Evolutionary conservation across 1,140 invertebrate genomes (phyloP).

Genomic region (Euura saliciscinereae): DNA sequence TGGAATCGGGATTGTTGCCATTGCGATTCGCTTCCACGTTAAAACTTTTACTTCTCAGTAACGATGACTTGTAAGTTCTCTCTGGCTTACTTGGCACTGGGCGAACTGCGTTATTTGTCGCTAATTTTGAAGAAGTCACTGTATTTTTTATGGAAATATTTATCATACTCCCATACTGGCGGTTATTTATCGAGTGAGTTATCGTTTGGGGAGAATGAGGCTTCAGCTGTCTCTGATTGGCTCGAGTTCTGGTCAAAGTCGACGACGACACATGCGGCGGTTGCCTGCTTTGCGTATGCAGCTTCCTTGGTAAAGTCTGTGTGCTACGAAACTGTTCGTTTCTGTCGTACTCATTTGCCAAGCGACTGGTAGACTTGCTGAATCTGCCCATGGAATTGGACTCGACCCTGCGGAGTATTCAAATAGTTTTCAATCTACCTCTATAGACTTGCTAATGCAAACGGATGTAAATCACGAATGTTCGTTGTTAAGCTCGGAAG

Average conservation of each 20-base stretch:
- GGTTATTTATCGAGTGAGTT: conserved; percentile 54
- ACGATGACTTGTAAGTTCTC: conserved; percentile 72
- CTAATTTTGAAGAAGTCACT: conserved; percentile 49
- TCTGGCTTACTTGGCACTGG: conserved; percentile 65
- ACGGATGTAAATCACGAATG: neutral
- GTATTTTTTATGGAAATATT: conserved; percentile 78
- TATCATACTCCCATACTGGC: conserved; percentile 70
- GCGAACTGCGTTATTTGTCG: conserved; percentile 46
- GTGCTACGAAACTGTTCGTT: conserved; percentile 69
- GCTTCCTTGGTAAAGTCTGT: conserved; percentile 79
- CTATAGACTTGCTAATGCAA: neutral
- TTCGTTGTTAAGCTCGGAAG: neutral
- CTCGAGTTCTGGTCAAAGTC: conserved; percentile 21
- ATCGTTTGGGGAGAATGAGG: conserved; percentile 6
- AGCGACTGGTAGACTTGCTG: conserved; percentile 77
- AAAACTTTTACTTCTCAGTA: conserved; percentile 84
- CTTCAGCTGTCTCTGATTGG: conserved; percentile 7
- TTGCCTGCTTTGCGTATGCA: conserved; percentile 54
- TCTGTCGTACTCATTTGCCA: conserved; percentile 62
- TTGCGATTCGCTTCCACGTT: conserved; percentile 71
- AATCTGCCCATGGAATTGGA: conserved; percentile 71
- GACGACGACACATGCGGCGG: conserved; percentile 48
- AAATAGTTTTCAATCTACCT: neutral
- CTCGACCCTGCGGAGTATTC: conserved; percentile 28
- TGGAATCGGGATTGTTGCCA: conserved; percentile 56